These are phyloP conservation scores for Stomorhina lunata DNA, from an alignment of 2,888 invertebrate genomes.

Conservation along the genomic window DNA sequence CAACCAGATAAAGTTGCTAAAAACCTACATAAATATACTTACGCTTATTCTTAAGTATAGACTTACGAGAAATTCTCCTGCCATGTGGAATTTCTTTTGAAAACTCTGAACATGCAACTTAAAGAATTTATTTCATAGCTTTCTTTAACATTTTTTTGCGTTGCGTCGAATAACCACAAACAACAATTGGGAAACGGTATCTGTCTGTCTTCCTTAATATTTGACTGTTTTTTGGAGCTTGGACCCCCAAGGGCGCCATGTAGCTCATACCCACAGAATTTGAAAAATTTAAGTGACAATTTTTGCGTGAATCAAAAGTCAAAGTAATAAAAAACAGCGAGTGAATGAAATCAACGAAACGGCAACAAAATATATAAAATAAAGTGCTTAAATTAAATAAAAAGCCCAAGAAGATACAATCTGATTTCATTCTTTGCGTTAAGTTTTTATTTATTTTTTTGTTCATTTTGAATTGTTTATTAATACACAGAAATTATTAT, in stretches of 20 bases:
- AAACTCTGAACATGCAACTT: slow-evolving; percentile 51
- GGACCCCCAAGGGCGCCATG: slow-evolving; percentile 66
- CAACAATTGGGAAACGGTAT: slow-evolving; percentile 55
- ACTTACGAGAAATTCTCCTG: slow-evolving; percentile 19
- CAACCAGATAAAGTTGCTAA: slow-evolving; percentile 55
- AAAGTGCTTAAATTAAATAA: slow-evolving; percentile 53
- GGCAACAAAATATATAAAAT: slow-evolving; percentile 38
- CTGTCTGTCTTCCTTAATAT: background rate
- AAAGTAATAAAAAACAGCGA: slow-evolving; percentile 39
- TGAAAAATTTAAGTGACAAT: slow-evolving; percentile 65
- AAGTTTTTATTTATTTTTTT: background rate
- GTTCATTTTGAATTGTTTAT: background rate
- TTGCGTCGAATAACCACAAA: background rate
- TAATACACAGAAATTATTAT: slow-evolving; percentile 51
- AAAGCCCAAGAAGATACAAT: slow-evolving; percentile 44
- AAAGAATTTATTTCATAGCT: slow-evolving; percentile 53
- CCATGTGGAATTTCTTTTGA: slow-evolving; percentile 64
- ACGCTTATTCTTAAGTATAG: slow-evolving; percentile 12
- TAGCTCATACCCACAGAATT: slow-evolving; percentile 61
- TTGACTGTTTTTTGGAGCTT: background rate
- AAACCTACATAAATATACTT: slow-evolving; percentile 6
- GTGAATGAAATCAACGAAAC: background rate
- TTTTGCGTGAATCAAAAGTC: slow-evolving; percentile 62
- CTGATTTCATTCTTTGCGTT: background rate
- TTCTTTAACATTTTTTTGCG: slow-evolving; percentile 12